Evolutionary conservation across 2,888 invertebrate species (phyloP).

Genomic region (Chymomyza procnemis): DNA sequence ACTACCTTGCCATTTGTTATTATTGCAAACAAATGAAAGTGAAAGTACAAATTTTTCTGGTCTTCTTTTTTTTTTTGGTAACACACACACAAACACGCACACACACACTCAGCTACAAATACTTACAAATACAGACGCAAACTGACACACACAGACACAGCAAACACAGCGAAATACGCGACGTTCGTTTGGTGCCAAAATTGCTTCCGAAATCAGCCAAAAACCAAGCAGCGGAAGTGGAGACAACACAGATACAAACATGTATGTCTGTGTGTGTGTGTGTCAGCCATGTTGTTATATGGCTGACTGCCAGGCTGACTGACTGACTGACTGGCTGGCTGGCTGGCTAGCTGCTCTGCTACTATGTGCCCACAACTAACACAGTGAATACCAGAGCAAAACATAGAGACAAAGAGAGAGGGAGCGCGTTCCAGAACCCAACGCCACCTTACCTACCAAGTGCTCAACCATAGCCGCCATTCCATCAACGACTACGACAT

Average conservation of each 20-base stretch:
- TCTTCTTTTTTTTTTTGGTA: slow-evolving; percentile 48
- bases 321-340: background rate
- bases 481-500: background rate
- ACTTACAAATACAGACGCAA: slow-evolving; percentile 4
- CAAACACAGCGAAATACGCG: slow-evolving; percentile 30
- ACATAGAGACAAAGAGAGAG: background rate
- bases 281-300: background rate
- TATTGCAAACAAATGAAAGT: slow-evolving; percentile 71
- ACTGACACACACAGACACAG: background rate
- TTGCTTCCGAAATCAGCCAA: slow-evolving; percentile 70
- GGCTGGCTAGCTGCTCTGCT: background rate
- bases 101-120: slow-evolving; percentile 14
- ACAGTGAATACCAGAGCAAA: background rate
- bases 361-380: background rate
- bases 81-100: slow-evolving; percentile 33
- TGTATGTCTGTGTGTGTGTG: background rate
- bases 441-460: background rate
- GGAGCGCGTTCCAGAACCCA: background rate
- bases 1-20: slow-evolving; percentile 61
- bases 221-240: slow-evolving; percentile 38
- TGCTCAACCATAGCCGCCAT: background rate
- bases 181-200: slow-evolving; percentile 66
- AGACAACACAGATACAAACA: background rate
- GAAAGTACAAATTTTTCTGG: slow-evolving; percentile 70
- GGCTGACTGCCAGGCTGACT: background rate